Evolutionary conservation across 2,797 vertebrate species (phyloP).

Genomic region (Eidolon dupreanum): DNA sequence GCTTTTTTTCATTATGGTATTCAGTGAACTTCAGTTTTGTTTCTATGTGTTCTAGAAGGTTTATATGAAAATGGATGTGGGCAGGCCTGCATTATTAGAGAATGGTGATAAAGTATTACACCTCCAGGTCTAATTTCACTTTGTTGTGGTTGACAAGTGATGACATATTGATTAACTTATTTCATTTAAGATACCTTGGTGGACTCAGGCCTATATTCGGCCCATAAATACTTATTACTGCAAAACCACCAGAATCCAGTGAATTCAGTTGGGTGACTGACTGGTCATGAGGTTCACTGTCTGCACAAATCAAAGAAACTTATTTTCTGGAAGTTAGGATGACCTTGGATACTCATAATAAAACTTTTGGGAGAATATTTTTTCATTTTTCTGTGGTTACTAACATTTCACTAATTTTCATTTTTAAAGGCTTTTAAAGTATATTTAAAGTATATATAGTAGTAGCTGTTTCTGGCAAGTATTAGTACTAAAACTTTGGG

Average conservation of each 20-base stretch:
- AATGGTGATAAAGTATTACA: constrained; percentile 60
- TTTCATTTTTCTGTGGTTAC: constrained; percentile 13
- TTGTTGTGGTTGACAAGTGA: constrained; percentile 58
- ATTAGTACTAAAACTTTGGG: constrained; percentile 50
- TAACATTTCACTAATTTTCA: constrained; percentile 59
- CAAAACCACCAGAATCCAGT: constrained; percentile 17
- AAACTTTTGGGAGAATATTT: constrained; percentile 21
- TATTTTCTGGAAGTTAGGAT: constrained; percentile 46
- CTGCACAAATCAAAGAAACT: constrained; percentile 21
- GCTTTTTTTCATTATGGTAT: constrained; percentile 52
- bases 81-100: constrained; percentile 59
- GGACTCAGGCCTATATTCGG: constrained; percentile 27
- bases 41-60: constrained; percentile 60
- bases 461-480: constrained; percentile 31
- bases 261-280: constrained; percentile 9
- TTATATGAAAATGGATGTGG: constrained; percentile 26
- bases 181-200: constrained; percentile 33
- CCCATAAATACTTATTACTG: background rate
- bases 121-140: constrained; percentile 57
- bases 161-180: constrained; percentile 36
- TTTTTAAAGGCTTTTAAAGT: constrained; percentile 55
- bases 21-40: constrained; percentile 80
- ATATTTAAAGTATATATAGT: background rate
- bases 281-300: background rate
- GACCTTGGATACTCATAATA: constrained; percentile 49